Percentiles rank a stretch among this genome's conserved stretches.
phyloP scores from a whole-genome alignment of 1,140 invertebrate species.

The Galleria mellonella region DNA sequence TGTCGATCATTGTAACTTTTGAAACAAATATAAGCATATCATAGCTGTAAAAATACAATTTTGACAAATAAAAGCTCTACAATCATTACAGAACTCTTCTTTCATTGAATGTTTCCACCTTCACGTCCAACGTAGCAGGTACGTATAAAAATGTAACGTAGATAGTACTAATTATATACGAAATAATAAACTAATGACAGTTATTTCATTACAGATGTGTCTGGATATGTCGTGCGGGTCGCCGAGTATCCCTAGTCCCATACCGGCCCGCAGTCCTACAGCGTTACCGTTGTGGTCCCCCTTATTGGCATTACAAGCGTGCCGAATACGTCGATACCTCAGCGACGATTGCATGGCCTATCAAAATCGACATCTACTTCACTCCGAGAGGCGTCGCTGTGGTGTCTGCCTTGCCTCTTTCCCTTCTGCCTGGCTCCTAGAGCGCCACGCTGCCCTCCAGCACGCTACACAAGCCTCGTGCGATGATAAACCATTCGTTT shows the following conservation, averaged over 20 bases:
- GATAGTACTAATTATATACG: background rate
- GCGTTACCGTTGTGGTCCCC: slow-evolving; percentile 74
- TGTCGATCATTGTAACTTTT: slow-evolving; percentile 78
- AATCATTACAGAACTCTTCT: slow-evolving; percentile 68
- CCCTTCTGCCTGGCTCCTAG: slow-evolving; percentile 86
- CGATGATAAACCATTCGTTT: slow-evolving; percentile 92
- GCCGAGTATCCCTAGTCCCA: slow-evolving; percentile 49
- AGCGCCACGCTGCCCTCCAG: slow-evolving; percentile 86
- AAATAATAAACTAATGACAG: background rate
- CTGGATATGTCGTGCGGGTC: slow-evolving; percentile 57
- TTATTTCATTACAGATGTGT: slow-evolving; percentile 50
- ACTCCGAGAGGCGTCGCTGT: slow-evolving; percentile 78
- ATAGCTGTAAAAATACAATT: slow-evolving; percentile 86
- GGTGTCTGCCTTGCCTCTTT: slow-evolving; percentile 87
- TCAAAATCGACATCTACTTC: slow-evolving; percentile 53
- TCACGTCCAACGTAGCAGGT: slow-evolving; percentile 16
- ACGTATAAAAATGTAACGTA: slow-evolving; percentile 13
- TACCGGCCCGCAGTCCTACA: slow-evolving; percentile 74
- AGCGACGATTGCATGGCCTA: slow-evolving; percentile 63
- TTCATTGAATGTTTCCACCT: slow-evolving; percentile 26
- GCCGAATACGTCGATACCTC: slow-evolving; percentile 70
- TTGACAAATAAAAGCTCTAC: slow-evolving; percentile 81
- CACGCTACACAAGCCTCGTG: slow-evolving; percentile 76
- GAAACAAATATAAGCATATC: slow-evolving; percentile 89
- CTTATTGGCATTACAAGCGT: slow-evolving; percentile 65